These are phyloP conservation scores for Iguana delicatissima DNA, from an alignment of 2,797 vertebrate species.

Conservation along the genomic window DNA sequence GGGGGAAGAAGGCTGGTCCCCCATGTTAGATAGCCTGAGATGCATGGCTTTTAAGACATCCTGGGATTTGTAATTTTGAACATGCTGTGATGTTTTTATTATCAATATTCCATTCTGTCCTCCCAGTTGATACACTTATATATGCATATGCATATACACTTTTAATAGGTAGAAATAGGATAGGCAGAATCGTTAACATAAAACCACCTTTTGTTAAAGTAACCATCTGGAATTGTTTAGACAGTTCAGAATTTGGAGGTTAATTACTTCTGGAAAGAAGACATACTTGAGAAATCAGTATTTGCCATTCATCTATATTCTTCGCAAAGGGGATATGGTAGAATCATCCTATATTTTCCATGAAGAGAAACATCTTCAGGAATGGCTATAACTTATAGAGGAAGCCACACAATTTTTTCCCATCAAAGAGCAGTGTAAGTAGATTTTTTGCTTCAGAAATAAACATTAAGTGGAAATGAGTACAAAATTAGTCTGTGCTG, in stretches of 20 bases:
- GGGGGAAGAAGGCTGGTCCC: too few species aligned
- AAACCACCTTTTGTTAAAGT: neutral
- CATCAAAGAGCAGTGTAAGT: neutral
- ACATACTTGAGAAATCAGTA: neutral
- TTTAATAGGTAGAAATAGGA: neutral
- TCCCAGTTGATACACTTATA: neutral
- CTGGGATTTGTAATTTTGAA: neutral
- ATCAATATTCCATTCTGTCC: too few species aligned
- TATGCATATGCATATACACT: neutral
- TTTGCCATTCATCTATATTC: neutral
- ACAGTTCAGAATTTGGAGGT: neutral
- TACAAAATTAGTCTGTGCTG: neutral
- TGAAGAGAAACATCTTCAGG: too few species aligned
- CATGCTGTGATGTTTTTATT: neutral
- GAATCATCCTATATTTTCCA: neutral
- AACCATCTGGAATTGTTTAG: neutral
- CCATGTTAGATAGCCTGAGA: too few species aligned
- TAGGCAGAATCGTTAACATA: neutral
- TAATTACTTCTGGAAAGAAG: neutral
- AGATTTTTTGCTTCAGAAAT: neutral
- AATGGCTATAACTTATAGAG: neutral
- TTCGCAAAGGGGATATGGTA: neutral
- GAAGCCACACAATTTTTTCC: neutral
- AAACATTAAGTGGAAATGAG: neutral
- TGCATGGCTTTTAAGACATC: neutral